A percentile compares a stretch with the other conserved stretches of the same genome.
Evolutionary conservation across 1,140 invertebrate species (phyloP).

Genomic region (Ostrea edulis): DNA sequence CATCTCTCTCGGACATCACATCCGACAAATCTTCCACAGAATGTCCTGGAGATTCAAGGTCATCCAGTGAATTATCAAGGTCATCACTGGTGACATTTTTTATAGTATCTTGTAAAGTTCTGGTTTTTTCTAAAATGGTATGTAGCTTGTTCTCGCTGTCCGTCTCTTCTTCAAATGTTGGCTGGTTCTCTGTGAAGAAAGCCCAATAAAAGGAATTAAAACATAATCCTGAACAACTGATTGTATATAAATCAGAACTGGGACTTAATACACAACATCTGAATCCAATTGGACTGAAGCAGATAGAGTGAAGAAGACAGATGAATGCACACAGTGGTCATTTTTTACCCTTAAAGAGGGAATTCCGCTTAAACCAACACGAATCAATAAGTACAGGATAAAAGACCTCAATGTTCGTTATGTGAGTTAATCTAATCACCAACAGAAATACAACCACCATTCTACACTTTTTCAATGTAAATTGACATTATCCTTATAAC

Average conservation of each 20-base stretch:
- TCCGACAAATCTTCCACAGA: constrained; percentile 2
- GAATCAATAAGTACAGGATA: constrained; percentile 11
- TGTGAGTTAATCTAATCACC: constrained; percentile 8
- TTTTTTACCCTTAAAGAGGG: constrained; percentile 22
- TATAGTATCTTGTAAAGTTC: constrained; percentile 42
- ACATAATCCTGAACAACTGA: background rate
- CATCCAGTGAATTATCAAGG: constrained; percentile 29
- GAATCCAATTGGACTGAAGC: background rate
- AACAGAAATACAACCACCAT: background rate
- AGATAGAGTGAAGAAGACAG: background rate
- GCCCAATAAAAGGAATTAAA: background rate
- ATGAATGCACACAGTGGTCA: background rate
- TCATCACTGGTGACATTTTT: constrained; percentile 37
- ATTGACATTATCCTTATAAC: constrained; percentile 3
- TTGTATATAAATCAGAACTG: background rate
- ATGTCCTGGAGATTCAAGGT: constrained; percentile 23
- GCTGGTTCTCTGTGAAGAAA: constrained; percentile 30
- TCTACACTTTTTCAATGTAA: background rate
- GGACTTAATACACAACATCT: background rate
- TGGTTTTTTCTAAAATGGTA: constrained; percentile 47
- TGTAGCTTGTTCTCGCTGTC: constrained; percentile 40
- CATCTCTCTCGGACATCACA: constrained; percentile 4
- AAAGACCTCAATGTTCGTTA: constrained; percentile 11
- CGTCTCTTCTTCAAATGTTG: background rate
- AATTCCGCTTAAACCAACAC: background rate